Base-by-base conservation (phyloP, 1,140 invertebrate species). In the Homalodisca vitripennis region DNA sequence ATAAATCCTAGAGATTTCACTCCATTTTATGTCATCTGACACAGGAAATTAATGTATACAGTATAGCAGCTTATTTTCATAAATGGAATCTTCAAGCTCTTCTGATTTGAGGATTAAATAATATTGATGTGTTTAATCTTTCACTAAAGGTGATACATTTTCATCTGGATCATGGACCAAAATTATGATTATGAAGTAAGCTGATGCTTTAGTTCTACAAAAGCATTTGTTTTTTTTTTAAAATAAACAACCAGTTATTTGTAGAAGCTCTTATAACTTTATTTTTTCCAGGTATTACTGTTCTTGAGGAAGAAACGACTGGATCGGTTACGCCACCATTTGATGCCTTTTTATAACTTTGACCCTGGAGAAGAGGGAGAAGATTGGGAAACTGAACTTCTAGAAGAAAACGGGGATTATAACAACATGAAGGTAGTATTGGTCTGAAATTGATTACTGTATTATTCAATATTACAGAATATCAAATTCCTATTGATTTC, bases 281-380 rank as follows among this genome's bases (percentile, higher is more conserved):
- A 6, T 70, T 60, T 41, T 73, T 76, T 76, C 20, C 53, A 83
- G 82, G 81, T 84, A 32, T 70, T 82, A 30, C 78, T 83, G 53
- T 78, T 83, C 70, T 79, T 82, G 26, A 78, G 82, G 48, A 82
- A 82, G 69, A 75, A 81, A 48, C 80, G 85, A 73, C 74, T 87
- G 71, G 86, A 88, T 69, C 79, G 82, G 71, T 75, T 87, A 14
- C 78, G 86, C 22, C 86, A 88, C 73, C 83, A 85, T 74, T 74
- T 88, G 17, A 86, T 88, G 85, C 86, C 86, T n/a, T 77, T 87
- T 71, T 88, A 88, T 71, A 87, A 85, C 74, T 88, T 87, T 79
- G 86, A 87, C 73, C 85, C 86, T 48, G 81, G 81, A 29, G 85
- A 86, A 74, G 84, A 77, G 73, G n/a, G n/a, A n/a, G 82, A 84